Evolutionary conservation across 1,140 invertebrate genomes (phyloP), one percentile per base, ranked within the genome.

Genomic region (Euwallacea similis): DNA sequence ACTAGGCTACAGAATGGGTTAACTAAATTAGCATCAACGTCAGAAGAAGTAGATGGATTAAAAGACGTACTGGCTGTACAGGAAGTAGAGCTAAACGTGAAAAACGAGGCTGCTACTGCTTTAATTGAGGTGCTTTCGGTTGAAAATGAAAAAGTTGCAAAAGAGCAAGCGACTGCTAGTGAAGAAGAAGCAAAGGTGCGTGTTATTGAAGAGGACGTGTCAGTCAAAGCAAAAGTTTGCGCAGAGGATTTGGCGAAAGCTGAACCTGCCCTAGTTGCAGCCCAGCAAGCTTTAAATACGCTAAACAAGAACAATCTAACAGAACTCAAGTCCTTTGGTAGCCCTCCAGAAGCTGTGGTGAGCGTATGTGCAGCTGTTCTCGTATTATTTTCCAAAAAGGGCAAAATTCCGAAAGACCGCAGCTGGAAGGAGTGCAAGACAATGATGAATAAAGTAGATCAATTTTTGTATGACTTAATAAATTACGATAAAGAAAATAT

Each of bases 401-500:
- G 93, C 6, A 95, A 95, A 84, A 88, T 98, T 62, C 94, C 96
- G 0, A 97, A 92, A 81, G 96, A 98, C 81, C 86, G 90, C 75
- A 94, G 91, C 62, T 98, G 96, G 96, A 98, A 96, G 84, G 89
- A 90, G 47, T 93, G 90, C 70, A 97, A 97, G 83, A 86, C 83
- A 6, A 89, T 94, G 83, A 95, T 95, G 93, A 88, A 86, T 16
- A 91, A 91, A 79, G 86, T 92, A 11, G 95, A 97, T 83, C 87
- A 89, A 72, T 98, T 98, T 82, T 82, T 98, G 41, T 87, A 91
- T 74, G 88, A 91, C 73, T 84, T 98, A 15, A 87, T 93, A 16
- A 93, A 93, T 79, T 98, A 97, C 77, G 92, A 97, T 80, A 98
- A 98, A 81, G 95, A 98, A 81, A 93, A 96, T 79, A 98, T 98